Percentiles rank a stretch among this genome's conserved stretches.
phyloP scores from a whole-genome alignment of 2,888 invertebrate species.

The Napeogenes sylphis region DNA sequence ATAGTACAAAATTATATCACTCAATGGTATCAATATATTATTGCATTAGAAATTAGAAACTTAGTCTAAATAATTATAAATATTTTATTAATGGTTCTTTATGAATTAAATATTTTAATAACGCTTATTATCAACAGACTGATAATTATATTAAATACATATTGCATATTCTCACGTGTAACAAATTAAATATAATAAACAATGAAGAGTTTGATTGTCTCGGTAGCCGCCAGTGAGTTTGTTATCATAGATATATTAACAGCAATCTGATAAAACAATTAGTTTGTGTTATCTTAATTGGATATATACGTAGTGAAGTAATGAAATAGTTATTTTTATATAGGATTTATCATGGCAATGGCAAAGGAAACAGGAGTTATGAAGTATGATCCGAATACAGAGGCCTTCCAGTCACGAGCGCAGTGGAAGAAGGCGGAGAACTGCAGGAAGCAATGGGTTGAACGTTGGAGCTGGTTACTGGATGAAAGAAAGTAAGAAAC shows the following conservation, averaged over 20 bases:
- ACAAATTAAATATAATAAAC: no score
- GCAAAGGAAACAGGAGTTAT: constrained; percentile 39
- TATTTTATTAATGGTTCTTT: no score
- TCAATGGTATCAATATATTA: no score
- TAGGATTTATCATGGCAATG: constrained; percentile 31
- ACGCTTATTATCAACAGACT: no score
- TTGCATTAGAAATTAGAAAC: no score
- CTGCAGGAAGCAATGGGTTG: constrained; percentile 61
- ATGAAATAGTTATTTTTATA: constrained; percentile 11
- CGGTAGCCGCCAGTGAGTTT: not conserved
- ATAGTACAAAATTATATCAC: no score
- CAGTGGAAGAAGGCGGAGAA: constrained; percentile 68
- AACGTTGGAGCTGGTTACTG: constrained; percentile 68
- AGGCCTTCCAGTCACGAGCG: constrained; percentile 68
- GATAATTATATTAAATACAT: no score
- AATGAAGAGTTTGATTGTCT: not conserved
- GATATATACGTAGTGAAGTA: not conserved
- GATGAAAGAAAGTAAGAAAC: constrained; percentile 56
- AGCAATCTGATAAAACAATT: constrained; percentile 5
- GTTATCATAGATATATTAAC: not conserved
- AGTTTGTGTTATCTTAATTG: constrained; percentile 5
- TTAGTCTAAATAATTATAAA: no score
- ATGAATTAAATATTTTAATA: no score
- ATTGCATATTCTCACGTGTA: no score
- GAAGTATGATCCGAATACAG: constrained; percentile 63